These are phyloP conservation scores for Drosophila seguyi DNA, from an alignment of 1,140 invertebrate species.

Conservation along the genomic window DNA sequence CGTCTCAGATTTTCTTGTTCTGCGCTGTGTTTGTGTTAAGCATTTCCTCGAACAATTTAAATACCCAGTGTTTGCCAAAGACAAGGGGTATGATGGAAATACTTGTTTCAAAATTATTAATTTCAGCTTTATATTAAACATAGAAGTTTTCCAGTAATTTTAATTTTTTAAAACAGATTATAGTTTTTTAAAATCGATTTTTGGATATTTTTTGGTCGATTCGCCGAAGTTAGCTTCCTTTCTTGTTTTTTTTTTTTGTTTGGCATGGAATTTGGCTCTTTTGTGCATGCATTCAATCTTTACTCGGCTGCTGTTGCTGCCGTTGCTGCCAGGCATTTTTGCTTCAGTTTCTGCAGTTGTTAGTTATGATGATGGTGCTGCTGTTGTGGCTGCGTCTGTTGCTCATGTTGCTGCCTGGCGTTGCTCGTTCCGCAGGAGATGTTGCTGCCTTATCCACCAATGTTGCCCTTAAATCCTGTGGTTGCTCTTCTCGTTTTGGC, in stretches of 20 bases:
- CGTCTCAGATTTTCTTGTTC: conserved; percentile 21
- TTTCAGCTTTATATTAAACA: too few relatives aligned
- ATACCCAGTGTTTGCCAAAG: not conserved
- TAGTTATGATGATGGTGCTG: conserved; percentile 15
- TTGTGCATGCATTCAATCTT: conserved; percentile 68
- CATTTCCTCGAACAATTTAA: conserved; percentile 66
- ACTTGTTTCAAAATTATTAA: too few relatives aligned
- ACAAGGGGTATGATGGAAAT: too few relatives aligned
- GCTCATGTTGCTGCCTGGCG: conserved; percentile 10
- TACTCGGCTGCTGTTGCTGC: conserved; percentile 9
- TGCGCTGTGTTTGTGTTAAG: conserved; percentile 30
- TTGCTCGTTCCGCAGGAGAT: conserved; percentile 10
- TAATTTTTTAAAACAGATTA: not conserved
- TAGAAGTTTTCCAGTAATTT: not conserved
- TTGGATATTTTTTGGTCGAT: not conserved
- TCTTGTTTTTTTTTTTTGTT: conserved; percentile 26
- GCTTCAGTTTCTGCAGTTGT: conserved; percentile 15
- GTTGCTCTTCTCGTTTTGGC: conserved; percentile 11
- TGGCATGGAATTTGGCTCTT: conserved; percentile 55
- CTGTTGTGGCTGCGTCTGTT: conserved; percentile 9
- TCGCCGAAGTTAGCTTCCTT: not conserved
- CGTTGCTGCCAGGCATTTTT: conserved; percentile 15
- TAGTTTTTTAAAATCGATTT: not conserved
- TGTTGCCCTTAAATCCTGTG: conserved; percentile 22
- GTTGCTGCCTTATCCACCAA: conserved; percentile 8